Base-by-base conservation (phyloP, 2,797 vertebrate genomes). In the Serranus cabrilla region DNA sequence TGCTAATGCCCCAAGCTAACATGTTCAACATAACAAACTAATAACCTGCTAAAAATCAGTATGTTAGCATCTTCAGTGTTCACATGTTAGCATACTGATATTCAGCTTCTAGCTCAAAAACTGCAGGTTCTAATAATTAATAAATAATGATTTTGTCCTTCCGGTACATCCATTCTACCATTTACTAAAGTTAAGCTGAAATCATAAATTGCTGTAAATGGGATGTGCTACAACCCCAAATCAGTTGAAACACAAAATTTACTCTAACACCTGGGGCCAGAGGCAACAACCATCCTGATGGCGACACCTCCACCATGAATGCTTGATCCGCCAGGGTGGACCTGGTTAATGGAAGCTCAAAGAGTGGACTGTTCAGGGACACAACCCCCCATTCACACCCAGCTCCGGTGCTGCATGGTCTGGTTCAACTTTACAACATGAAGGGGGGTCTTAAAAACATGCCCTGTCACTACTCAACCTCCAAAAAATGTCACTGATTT, bases 341-440 rank as follows among this genome's bases (percentile, higher is more conserved):
- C 81, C 81, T 77, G 77, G 49, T 76, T 34, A 43, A 47, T 63
- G n/a, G 83, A 55, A 55, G 76, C 80, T 93, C 84, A 93, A 93
- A 90, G 89, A 80, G 58, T 11, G 31, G 63, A 81, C 84, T 94
- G 90, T 94, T 93, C 62, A 37, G 40, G 65, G 67, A 84, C 82
- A 92, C 81, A 91, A 80, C 71, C 77, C 58, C 63, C 75, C 82
- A 92, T 92, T 91, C 81, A 93, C 66, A 57, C 43, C 64, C 39
- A 80, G 64, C 74, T 68, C 82, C 0, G 60, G 81, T 76, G 72
- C 81, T 72, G 74, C 85, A 77, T 75, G 92, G 89, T 91, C 91
- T 93, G 92, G 85, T 88, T 82, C 77, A 83, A 80, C 76, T 92
- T 93, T 90, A 92, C 87, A 91, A 89, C 80, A 87, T 42, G 27